Base-by-base conservation (phyloP, 1,140 invertebrate genomes). In the Pseudomyrmex concolor region DNA sequence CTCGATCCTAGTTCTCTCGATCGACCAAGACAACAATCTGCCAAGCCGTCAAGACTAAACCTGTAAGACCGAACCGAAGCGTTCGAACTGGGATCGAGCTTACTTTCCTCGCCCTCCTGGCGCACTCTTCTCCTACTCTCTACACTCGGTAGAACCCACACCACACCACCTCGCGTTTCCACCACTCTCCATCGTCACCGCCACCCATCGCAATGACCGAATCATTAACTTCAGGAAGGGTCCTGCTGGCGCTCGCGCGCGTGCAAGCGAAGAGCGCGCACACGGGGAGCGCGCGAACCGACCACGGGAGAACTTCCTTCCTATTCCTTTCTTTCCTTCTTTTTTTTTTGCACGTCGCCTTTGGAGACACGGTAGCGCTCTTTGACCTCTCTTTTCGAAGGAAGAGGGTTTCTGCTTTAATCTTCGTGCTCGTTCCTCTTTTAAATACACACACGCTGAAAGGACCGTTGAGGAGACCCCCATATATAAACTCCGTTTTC, bases 11-110 rank as follows among this genome's bases (percentile, higher is more conserved):
- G 83, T 25, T 67, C 43, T 34, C 43, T 22, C 50, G 59, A 84
- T 43, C 72, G 51, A 63, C 64, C 55, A 86, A 81, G 68, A 60
- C 60, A 74, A 77, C 86, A 86, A 88, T 85, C 54, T 34, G 34
- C 34, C 34, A 34, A 34, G n/a, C 66, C 15, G 66, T 67, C 76
- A 80, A 80, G 76, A 80, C 76, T 80, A 80, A 80, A 71, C 66
- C 76, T 66, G 76, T 60, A 71, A 80, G 76, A 80, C 54, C 83
- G 76, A 86, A 55, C 74, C 83, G 83, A 88, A 84, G 84, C 86
- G 89, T 91, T 90, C 86, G 86, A 91, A 91, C 90, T 90, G 89
- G 88, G 83, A 90, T 89, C 88, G 84, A 71, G 87, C 84, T 91
- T 85, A 89, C 86, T 91, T 91, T 91, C 86, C 84, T 76, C 64